Conservation (phyloP, 2,888 invertebrate species). For the Eristalis tenax region DNA sequence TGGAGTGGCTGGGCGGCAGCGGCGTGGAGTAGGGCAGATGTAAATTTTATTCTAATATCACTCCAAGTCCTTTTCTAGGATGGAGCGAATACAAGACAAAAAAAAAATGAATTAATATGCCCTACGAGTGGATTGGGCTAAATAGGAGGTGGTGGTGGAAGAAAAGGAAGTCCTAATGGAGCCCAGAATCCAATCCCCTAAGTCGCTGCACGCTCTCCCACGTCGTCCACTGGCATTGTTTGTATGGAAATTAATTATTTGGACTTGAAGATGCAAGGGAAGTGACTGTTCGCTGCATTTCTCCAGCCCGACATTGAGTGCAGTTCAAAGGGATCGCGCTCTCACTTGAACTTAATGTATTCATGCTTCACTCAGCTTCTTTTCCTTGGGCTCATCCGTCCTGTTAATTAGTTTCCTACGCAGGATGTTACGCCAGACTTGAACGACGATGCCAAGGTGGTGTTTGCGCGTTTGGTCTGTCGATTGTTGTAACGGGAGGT, state of each 20-base stretch:
- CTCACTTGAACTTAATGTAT: slow-evolving; percentile 46
- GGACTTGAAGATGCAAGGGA: slow-evolving; percentile 58
- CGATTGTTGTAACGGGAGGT: slow-evolving; percentile 36
- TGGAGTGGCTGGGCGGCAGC: neutral
- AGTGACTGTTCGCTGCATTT: slow-evolving; percentile 36
- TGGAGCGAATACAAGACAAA: neutral
- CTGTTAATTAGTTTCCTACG: slow-evolving; percentile 65
- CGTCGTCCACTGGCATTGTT: slow-evolving; percentile 41
- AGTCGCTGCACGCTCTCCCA: slow-evolving; percentile 17
- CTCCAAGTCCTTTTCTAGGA: slow-evolving; percentile 29
- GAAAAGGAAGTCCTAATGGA: neutral
- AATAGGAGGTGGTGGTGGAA: neutral
- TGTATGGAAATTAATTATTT: slow-evolving; percentile 67
- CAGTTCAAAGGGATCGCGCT: neutral
- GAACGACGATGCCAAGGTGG: neutral
- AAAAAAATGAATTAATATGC: slow-evolving; percentile 18
- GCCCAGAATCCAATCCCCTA: slow-evolving; percentile 21
- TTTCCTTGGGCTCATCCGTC: slow-evolving; percentile 17
- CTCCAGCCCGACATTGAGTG: slow-evolving; percentile 12
- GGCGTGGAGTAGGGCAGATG: slow-evolving; percentile 26
- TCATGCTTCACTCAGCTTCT: slow-evolving; percentile 1
- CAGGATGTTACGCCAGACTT: slow-evolving; percentile 3
- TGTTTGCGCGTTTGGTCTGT: slow-evolving; percentile 35
- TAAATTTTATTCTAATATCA: slow-evolving; percentile 69
- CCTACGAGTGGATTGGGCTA: neutral